Conservation (phyloP, 2,797 vertebrate species). For the Benthosema pterotum region DNA sequence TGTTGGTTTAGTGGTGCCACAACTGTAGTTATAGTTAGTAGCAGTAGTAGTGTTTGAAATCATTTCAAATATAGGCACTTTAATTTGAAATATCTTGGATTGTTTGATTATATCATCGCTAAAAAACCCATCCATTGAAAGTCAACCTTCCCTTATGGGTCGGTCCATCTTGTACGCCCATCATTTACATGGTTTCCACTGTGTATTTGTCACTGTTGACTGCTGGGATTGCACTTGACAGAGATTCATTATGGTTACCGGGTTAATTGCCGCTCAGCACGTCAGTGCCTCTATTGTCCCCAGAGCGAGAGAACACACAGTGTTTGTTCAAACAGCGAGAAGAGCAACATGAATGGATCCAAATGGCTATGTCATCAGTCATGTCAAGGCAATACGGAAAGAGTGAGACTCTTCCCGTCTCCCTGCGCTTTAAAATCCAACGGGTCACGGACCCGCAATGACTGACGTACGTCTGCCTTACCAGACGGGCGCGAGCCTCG, state of each 20-base stretch:
- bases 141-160: no score
- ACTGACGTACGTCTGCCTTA: slow-evolving; percentile 59
- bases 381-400: slow-evolving; percentile 20
- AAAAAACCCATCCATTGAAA: no score
- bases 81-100: no score
- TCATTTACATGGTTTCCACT: no score
- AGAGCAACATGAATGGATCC: slow-evolving; percentile 22
- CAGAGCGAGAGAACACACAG: slow-evolving; percentile 12
- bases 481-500: slow-evolving; percentile 30
- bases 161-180: no score
- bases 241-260: slow-evolving; percentile 6
- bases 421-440: slow-evolving; percentile 46
- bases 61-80: no score
- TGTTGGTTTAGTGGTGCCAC: no score
- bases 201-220: no score
- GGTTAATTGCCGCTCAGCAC: slow-evolving; percentile 1
- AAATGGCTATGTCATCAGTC: slow-evolving; percentile 28
- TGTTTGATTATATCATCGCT: no score
- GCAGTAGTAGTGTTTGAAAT: no score
- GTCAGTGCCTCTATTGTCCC: slow-evolving; percentile 41
- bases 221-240: slow-evolving; percentile 2
- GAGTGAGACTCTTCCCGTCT: slow-evolving; percentile 51
- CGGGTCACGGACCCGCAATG: slow-evolving; percentile 57
- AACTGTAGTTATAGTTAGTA: no score
- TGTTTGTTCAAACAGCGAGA: slow-evolving; percentile 30